These are phyloP conservation scores for Pocota personata DNA, from an alignment of 2,888 invertebrate genomes.

Conservation along the genomic window DNA sequence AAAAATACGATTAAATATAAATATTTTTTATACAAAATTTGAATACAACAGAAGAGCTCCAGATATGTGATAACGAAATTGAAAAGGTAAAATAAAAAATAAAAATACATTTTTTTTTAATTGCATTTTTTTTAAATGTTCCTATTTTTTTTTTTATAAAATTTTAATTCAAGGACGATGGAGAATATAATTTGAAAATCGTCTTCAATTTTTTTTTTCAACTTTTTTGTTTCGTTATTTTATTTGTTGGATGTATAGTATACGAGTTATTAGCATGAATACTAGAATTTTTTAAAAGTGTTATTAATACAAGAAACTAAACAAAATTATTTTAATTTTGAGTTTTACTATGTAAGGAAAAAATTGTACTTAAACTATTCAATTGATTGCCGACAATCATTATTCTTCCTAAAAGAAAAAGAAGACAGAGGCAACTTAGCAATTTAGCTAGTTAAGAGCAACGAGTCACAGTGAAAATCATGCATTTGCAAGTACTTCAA, in stretches of 20 bases:
- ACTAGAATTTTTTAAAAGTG: too few relatives aligned
- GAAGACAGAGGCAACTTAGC: too few relatives aligned
- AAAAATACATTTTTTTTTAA: neutral
- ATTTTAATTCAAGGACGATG: neutral
- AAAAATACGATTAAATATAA: slow-evolving; percentile 70
- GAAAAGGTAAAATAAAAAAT: slow-evolving; percentile 46
- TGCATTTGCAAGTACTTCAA: too few relatives aligned
- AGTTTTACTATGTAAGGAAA: too few relatives aligned
- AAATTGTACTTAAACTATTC: too few relatives aligned
- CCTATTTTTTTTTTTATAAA: neutral
- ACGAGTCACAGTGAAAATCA: too few relatives aligned
- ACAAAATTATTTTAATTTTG: too few relatives aligned
- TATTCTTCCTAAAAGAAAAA: too few relatives aligned
- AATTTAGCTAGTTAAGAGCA: too few relatives aligned
- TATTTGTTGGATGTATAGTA: neutral
- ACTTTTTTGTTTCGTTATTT: neutral
- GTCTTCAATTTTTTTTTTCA: neutral
- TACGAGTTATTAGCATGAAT: too few relatives aligned
- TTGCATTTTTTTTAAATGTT: slow-evolving; percentile 10
- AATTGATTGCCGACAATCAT: too few relatives aligned
- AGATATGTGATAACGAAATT: slow-evolving; percentile 81
- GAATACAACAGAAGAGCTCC: slow-evolving; percentile 79
- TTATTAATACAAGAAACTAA: too few relatives aligned
- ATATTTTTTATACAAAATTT: slow-evolving; percentile 75
- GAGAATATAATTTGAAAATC: neutral